Evolutionary conservation across 2,797 vertebrate species (phyloP), one percentile per base, ranked within the genome.

Genomic region (Otolemur crassicaudatus): DNA sequence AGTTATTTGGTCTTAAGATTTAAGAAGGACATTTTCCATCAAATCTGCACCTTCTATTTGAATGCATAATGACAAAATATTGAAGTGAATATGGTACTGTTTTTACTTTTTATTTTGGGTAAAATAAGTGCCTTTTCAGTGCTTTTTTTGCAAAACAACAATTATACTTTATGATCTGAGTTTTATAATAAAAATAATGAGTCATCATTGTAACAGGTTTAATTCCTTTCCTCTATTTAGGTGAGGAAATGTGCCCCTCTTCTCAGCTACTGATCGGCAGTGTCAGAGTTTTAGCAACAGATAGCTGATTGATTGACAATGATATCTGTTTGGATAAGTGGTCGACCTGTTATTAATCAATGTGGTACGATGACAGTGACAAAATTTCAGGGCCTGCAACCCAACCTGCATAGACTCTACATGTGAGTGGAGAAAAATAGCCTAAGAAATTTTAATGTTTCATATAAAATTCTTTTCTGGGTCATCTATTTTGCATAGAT

Each of bases 401-500:
- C 75, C 91, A 37, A 70, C 65, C 85, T 86, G 25, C 31, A 56
- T 81, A 37, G 25, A 77, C 7, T 84, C 53, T 77, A 61, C 70
- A 95, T 91, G 61, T 43, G 96, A 90, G 87, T 91, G 46, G 63
- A 90, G 53, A 94, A 94, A 90, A 81, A 86, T 34, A 81, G 69
- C 69, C 67, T 94, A 76, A 81, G 10, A 88, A 73, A 92, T 76
- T 93, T n/a, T 89, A 90, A 61, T 76, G 17, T 94, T 85, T 84
- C 60, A 87, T 69, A 72, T 9, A 73, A 61, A 92, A 88, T 72
- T 92, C 12, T 92, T 72, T 93, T 83, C 63, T 94, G 61, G 82
- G 12, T 72, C 76, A 49, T 92, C 53, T 79, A 20, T 63, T 87
- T 94, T 96, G 43, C 67, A 81, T 86, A 86, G 16, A 89, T 73